Base-by-base conservation (phyloP, 2,888 invertebrate species). In the Drosophila vallismaia region DNA sequence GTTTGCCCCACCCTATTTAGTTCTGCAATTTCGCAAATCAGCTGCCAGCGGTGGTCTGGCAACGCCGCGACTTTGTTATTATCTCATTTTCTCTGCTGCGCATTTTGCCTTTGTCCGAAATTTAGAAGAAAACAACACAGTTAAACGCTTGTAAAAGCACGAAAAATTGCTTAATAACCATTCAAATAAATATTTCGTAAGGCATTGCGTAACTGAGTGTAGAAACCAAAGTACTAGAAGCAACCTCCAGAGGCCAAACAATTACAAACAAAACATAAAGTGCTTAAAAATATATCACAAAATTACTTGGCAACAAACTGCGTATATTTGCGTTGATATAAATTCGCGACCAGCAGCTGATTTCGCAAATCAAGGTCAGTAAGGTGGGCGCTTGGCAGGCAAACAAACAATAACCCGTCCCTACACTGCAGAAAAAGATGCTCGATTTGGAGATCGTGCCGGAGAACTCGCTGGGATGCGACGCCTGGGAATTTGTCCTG, bases 361-460 rank as follows among this genome's bases (percentile, higher is more conserved):
- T 85, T 85, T 84, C 87, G 75, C 85, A 71, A 72, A 88, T 85
- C 84, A 85, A 85, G 85, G 85, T 88, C 88, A 88, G 87, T 88
- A 76, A 42, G 76, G 78, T 72, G 75, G 78, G 75, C 62, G 67
- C 66, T 53, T 44, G 38, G 31, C 31, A 46, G 36, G 12, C 58
- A 36, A 28, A 58, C 31, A 36, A 53, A 60, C 33, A 68, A 75
- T 53, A 45, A 46, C 40, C 8, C 10, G 49, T 29, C 28, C 49
- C 31, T n/a, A 24, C 44, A 19, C 26, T 40, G 8, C 45, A 68
- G 71, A 54, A 57, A 62, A 80, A 62, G 90, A 99, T 99, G 98
- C 94, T 99, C 93, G 98, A 98, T 93, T 94, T 99, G 92, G 98
- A 99, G 94, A 97, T 99, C 90, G 95, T 97, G 92, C 98, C 98